phyloP scores from a whole-genome alignment of 2,113 vertebrate genomes.

The Lepisosteus osseus region DNA sequence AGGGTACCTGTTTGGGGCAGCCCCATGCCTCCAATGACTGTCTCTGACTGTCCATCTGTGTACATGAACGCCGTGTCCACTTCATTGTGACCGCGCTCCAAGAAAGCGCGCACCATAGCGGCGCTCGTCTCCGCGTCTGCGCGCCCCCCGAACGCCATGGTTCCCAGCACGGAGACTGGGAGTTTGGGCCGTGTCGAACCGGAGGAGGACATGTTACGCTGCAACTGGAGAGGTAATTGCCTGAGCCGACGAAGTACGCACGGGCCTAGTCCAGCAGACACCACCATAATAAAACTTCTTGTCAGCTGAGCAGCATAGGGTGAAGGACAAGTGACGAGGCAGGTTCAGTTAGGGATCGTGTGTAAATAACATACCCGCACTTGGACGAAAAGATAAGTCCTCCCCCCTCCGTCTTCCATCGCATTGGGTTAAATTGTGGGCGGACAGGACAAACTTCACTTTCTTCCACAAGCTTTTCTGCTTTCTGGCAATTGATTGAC shows the following conservation, averaged over 20 bases:
- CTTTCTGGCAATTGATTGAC: too few relatives aligned
- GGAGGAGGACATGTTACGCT: constrained; percentile 53
- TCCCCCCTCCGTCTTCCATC: background rate
- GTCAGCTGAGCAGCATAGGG: constrained; percentile 11
- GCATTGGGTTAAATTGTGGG: constrained; percentile 15
- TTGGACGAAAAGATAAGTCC: background rate
- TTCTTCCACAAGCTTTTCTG: background rate
- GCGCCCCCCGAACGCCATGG: constrained; percentile 83
- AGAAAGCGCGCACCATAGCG: constrained; percentile 67
- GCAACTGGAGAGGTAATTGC: background rate
- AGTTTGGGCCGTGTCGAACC: constrained; percentile 10
- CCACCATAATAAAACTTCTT: constrained; percentile 40
- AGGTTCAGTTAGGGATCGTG: constrained; percentile 41
- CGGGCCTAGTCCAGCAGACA: constrained; percentile 12
- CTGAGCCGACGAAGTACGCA: constrained; percentile 8
- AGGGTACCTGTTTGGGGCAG: constrained; percentile 58
- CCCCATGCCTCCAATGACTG: constrained; percentile 73
- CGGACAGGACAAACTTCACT: constrained; percentile 29
- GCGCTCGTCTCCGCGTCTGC: constrained; percentile 63
- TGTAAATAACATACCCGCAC: constrained; percentile 27
- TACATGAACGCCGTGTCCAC: constrained; percentile 88
- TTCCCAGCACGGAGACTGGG: constrained; percentile 75
- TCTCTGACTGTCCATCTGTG: constrained; percentile 77
- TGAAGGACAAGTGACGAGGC: constrained; percentile 27
- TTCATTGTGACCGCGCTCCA: constrained; percentile 62